Percentiles rank a stretch among this genome's conserved stretches.
These are phyloP conservation scores for Xestia rhomboidea DNA, from an alignment of 2,888 invertebrate genomes.

Conservation along the genomic window DNA sequence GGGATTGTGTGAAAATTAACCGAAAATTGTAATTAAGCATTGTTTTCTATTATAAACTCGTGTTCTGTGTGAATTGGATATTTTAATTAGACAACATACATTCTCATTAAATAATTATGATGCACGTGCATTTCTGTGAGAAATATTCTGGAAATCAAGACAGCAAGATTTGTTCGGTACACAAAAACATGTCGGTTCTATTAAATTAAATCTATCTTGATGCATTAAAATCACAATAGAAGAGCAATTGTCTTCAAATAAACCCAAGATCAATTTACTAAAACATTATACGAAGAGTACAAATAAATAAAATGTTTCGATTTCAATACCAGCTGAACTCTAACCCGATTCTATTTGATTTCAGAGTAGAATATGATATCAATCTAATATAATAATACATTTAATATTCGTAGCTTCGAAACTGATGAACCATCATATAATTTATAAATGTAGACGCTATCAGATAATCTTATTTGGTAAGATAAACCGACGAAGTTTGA, in stretches of 20 bases:
- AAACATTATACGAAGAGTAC: conserved; percentile 14
- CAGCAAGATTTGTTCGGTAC: neutral
- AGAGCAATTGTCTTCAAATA: conserved; percentile 10
- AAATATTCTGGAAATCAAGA: conserved; percentile 22
- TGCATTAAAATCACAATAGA: conserved; percentile 31
- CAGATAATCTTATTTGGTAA: conserved; percentile 30
- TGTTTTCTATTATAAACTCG: conserved; percentile 40
- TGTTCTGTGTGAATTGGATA: conserved; percentile 42
- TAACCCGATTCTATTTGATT: conserved; percentile 25
- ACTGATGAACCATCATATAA: conserved; percentile 28
- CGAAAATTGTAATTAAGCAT: conserved; percentile 54
- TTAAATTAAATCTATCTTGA: conserved; percentile 22
- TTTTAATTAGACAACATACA: conserved; percentile 18
- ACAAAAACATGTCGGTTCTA: conserved; percentile 15
- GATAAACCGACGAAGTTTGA: conserved; percentile 20
- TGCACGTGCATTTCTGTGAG: conserved; percentile 2
- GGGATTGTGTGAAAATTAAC: conserved; percentile 55
- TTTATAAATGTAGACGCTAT: conserved; percentile 35
- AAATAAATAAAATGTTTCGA: conserved; percentile 28
- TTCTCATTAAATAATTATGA: conserved; percentile 1
- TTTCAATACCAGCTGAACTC: conserved; percentile 47
- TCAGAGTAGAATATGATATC: conserved; percentile 17
- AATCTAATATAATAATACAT: conserved; percentile 43
- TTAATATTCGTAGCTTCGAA: conserved; percentile 34
- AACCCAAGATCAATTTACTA: conserved; percentile 37